These are phyloP conservation scores for Epizoanthus rinbou DNA, from an alignment of 92 coral and sea anemone genomes.

Conservation along the genomic window DNA sequence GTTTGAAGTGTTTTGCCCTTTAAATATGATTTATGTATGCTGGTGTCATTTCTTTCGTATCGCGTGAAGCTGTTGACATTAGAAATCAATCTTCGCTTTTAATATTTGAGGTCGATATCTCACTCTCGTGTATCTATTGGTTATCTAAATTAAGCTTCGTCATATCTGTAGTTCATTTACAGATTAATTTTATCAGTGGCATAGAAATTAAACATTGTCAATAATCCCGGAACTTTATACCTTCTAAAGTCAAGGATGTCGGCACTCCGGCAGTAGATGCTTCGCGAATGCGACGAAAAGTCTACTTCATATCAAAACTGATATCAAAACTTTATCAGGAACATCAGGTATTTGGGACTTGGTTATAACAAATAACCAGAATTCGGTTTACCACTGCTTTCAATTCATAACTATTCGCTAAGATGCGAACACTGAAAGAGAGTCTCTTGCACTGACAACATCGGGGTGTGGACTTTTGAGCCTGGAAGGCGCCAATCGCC, in stretches of 20 bases:
- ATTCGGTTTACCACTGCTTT: no score
- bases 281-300: background rate
- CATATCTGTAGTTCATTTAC: background rate
- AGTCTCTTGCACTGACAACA: no score
- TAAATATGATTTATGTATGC: no score
- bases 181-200: background rate
- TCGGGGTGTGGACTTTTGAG: no score
- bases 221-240: background rate
- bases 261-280: background rate
- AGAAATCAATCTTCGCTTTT: background rate
- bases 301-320: no score
- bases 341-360: no score
- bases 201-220: conserved; percentile 6
- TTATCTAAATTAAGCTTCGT: background rate
- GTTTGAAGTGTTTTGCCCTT: background rate
- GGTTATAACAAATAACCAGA: no score
- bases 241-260: background rate
- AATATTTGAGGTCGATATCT: background rate
- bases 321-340: no score
- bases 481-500: background rate
- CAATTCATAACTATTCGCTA: no score
- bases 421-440: background rate
- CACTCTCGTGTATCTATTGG: background rate
- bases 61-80: background rate
- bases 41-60: background rate